phyloP scores from a whole-genome alignment of 2,113 vertebrate species.

The Nansenia antarctica region DNA sequence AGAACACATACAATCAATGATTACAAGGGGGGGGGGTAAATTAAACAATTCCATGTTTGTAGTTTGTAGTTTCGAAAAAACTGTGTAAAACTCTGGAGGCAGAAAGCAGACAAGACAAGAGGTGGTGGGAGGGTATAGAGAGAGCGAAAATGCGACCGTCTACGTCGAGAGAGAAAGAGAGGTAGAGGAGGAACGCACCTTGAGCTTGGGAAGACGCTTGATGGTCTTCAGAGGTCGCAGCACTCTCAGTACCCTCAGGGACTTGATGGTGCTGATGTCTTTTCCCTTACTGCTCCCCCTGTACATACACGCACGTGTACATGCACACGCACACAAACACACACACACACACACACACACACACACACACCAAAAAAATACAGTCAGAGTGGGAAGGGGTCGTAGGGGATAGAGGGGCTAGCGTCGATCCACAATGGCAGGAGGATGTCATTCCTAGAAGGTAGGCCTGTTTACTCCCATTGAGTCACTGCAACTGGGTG shows the following conservation, averaged over 20 bases:
- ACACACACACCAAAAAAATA: constrained; percentile 33
- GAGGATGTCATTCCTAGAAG: constrained; percentile 56
- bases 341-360: constrained; percentile 22
- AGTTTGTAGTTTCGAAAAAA: too few species aligned
- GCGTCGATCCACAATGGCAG: constrained; percentile 35
- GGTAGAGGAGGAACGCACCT: constrained; percentile 75
- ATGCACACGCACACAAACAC: constrained; percentile 21
- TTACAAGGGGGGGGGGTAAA: too few species aligned
- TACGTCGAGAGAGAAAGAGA: too few species aligned
- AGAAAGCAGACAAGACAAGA: neutral
- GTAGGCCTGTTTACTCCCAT: constrained; percentile 61
- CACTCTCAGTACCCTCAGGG: constrained; percentile 92
- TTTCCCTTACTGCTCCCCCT: constrained; percentile 93
- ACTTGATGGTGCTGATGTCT: constrained; percentile 96
- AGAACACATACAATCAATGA: too few species aligned
- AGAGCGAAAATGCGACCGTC: too few species aligned
- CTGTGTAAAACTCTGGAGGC: too few species aligned
- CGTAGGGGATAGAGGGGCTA: neutral
- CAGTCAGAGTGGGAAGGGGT: constrained; percentile 32
- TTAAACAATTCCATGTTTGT: too few species aligned
- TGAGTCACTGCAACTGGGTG: constrained; percentile 68
- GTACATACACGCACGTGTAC: constrained; percentile 20
- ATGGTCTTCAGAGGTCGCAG: constrained; percentile 95
- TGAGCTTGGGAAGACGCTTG: constrained; percentile 94
- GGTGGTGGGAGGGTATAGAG: neutral